These are phyloP conservation scores for Bombus turneri DNA, from an alignment of 1,140 invertebrate species.

Conservation along the genomic window DNA sequence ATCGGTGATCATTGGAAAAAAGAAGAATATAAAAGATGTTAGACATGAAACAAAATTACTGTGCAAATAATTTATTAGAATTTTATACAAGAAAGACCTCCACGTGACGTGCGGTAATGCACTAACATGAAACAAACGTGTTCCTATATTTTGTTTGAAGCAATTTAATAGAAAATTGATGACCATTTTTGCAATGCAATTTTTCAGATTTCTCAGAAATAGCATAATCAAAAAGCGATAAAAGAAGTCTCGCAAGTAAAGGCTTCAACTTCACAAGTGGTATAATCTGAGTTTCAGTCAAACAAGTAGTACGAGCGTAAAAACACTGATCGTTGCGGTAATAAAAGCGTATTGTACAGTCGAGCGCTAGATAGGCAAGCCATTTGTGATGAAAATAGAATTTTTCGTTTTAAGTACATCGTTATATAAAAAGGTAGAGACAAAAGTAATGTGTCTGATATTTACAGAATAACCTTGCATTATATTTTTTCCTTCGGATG, in stretches of 20 bases:
- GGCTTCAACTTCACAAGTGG: neutral
- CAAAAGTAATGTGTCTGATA: neutral
- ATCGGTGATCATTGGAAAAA: neutral
- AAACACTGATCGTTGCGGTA: neutral
- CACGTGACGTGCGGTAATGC: too few species aligned
- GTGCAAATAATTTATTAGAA: too few species aligned
- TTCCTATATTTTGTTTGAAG: neutral
- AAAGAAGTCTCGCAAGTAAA: neutral
- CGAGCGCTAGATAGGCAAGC: neutral
- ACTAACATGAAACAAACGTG: too few species aligned
- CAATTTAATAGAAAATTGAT: too few species aligned
- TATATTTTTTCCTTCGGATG: neutral
- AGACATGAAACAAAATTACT: neutral
- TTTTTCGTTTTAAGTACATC: neutral
- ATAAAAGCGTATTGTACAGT: neutral
- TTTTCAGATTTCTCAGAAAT: neutral
- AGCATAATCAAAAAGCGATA: neutral
- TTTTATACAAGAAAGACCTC: too few species aligned
- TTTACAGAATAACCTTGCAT: too few species aligned
- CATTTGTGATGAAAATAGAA: neutral
- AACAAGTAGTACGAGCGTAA: neutral
- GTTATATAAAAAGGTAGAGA: neutral
- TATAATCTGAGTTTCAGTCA: neutral
- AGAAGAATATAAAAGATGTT: neutral
- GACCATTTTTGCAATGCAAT: too few species aligned